These are phyloP conservation scores for Drosophila antonietae DNA, from an alignment of 2,888 invertebrate genomes.

Conservation along the genomic window DNA sequence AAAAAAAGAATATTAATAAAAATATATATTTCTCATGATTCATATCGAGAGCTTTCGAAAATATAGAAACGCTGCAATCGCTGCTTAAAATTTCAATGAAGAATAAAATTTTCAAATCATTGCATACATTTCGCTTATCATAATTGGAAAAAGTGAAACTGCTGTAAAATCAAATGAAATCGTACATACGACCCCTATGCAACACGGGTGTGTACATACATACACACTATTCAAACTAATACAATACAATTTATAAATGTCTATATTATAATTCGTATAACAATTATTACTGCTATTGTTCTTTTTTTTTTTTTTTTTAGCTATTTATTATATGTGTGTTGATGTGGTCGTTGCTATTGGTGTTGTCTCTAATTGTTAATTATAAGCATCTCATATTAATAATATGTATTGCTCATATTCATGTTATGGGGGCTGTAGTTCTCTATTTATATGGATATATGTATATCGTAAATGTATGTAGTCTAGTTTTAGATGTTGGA, in stretches of 20 bases:
- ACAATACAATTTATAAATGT: constrained; percentile 22
- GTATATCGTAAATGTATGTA: constrained; percentile 15
- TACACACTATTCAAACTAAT: constrained; percentile 21
- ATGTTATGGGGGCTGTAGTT: constrained; percentile 13
- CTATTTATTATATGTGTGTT: constrained; percentile 25
- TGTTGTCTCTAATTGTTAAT: constrained; percentile 30
- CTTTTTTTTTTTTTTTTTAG: constrained; percentile 18
- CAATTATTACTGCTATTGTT: constrained; percentile 22
- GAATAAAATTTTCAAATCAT: neutral
- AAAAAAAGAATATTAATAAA: neutral
- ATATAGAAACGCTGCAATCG: neutral
- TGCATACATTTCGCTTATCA: constrained; percentile 1
- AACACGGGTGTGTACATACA: neutral
- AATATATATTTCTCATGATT: neutral
- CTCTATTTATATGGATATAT: constrained; percentile 1
- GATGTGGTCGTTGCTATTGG: constrained; percentile 17
- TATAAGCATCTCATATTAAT: constrained; percentile 35
- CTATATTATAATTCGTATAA: constrained; percentile 21
- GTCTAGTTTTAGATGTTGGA: constrained; percentile 32
- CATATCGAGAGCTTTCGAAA: neutral
- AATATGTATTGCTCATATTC: constrained; percentile 12
- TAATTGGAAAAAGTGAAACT: constrained; percentile 6
- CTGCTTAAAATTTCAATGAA: neutral
- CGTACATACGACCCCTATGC: constrained; percentile 12
- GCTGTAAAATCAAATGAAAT: constrained; percentile 17